phyloP scores from a whole-genome alignment of 2,113 vertebrate genomes.

The Eonycteris spelaea region DNA sequence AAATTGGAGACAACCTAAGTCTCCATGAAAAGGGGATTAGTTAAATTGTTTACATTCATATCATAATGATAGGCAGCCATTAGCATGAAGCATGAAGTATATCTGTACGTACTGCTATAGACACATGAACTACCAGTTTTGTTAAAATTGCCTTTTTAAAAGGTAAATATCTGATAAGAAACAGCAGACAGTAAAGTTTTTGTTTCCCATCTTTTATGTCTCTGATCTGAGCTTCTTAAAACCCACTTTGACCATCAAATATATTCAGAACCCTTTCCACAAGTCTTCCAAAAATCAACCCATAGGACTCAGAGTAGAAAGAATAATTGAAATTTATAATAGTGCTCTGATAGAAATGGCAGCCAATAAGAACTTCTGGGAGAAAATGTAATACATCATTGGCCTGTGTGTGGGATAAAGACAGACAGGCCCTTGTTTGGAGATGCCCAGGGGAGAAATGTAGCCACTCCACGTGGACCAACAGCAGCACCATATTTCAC shows the following conservation, averaged over 20 bases:
- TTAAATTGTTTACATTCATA: neutral
- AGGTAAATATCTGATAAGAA: neutral
- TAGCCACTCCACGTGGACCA: neutral
- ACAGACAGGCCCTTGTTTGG: neutral
- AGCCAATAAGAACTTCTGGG: neutral
- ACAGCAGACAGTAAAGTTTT: neutral
- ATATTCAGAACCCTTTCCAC: neutral
- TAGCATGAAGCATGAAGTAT: neutral
- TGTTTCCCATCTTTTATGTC: neutral
- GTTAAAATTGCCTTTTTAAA: neutral
- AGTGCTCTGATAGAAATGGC: neutral
- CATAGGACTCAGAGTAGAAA: neutral
- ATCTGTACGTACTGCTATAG: neutral
- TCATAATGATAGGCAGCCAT: neutral
- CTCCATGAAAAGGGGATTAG: neutral
- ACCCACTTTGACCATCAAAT: neutral
- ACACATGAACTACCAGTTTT: neutral
- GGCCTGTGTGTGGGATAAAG: neutral
- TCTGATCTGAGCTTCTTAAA: conserved; percentile 23
- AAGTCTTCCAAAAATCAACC: neutral
- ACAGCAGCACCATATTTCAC: neutral
- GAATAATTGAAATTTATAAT: neutral
- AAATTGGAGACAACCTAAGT: neutral
- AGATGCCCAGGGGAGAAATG: neutral
- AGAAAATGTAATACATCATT: neutral